phyloP scores from a whole-genome alignment of 2,888 invertebrate genomes.

The Hipparchia semele region DNA sequence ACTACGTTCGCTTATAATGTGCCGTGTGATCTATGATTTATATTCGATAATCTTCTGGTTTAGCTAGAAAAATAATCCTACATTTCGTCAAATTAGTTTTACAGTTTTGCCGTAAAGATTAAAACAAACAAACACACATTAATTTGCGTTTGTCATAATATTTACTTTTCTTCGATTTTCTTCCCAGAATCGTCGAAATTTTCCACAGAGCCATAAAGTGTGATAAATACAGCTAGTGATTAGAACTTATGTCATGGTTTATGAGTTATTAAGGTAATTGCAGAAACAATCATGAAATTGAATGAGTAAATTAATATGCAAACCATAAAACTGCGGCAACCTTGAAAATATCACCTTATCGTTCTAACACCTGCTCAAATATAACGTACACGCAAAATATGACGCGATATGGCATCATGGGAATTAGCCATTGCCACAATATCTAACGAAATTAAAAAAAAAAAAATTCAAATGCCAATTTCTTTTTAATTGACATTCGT shows the following conservation, averaged over 20 bases:
- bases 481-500: too few relatives aligned
- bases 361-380: constrained; percentile 58
- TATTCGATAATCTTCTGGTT: too few relatives aligned
- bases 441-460: constrained; percentile 25
- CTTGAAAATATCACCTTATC: constrained; percentile 48
- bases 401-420: constrained; percentile 21
- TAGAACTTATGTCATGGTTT: constrained; percentile 14
- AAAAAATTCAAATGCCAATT: too few relatives aligned
- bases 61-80: too few relatives aligned
- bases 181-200: not conserved
- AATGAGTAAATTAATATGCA: constrained; percentile 12
- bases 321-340: constrained; percentile 37
- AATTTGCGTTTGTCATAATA: too few relatives aligned
- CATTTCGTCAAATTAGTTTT: too few relatives aligned
- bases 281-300: not conserved
- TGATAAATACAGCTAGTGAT: constrained; percentile 10
- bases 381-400: constrained; percentile 55
- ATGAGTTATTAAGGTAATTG: constrained; percentile 8
- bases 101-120: too few relatives aligned
- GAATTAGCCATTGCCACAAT: constrained; percentile 35
- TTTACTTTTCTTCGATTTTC: too few relatives aligned
- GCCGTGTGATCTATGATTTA: too few relatives aligned
- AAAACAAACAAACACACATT: too few relatives aligned
- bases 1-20: not conserved
- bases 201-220: not conserved